Evolutionary conservation across 2,797 vertebrate species (phyloP).

Genomic region (Tokudaia muenninki): DNA sequence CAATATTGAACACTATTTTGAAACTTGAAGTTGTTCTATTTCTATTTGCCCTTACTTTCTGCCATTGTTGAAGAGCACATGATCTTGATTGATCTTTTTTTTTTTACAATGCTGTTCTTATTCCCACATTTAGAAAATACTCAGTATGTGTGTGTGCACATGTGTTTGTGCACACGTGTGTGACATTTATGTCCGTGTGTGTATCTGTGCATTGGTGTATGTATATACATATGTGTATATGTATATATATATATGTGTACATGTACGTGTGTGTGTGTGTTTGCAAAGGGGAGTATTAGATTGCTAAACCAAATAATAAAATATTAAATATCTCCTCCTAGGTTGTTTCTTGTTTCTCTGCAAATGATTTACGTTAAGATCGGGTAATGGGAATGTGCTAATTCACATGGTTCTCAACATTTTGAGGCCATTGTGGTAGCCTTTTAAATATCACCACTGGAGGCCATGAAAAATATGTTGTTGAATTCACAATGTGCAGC

Average conservation of each 20-base stretch:
- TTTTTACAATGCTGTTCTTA: background rate
- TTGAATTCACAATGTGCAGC: conserved; percentile 1
- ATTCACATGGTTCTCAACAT: conserved; percentile 17
- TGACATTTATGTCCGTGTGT: no score
- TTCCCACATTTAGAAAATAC: background rate
- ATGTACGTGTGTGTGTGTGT: no score
- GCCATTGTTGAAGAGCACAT: background rate
- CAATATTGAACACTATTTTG: background rate
- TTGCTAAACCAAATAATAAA: background rate
- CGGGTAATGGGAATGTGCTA: background rate
- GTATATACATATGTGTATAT: background rate
- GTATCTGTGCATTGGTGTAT: background rate
- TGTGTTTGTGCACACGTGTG: no score
- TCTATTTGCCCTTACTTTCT: background rate
- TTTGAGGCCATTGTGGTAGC: background rate
- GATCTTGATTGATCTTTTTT: background rate
- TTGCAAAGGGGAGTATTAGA: background rate
- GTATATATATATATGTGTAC: background rate
- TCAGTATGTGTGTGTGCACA: no score
- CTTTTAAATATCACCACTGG: conserved; percentile 45
- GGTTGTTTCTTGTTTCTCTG: background rate
- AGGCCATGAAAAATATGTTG: background rate
- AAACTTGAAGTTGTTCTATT: background rate
- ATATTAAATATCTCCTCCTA: background rate
- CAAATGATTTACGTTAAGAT: background rate